phyloP scores from a whole-genome alignment of 92 coral and sea anemone species.

The Meandrina meandrites region DNA sequence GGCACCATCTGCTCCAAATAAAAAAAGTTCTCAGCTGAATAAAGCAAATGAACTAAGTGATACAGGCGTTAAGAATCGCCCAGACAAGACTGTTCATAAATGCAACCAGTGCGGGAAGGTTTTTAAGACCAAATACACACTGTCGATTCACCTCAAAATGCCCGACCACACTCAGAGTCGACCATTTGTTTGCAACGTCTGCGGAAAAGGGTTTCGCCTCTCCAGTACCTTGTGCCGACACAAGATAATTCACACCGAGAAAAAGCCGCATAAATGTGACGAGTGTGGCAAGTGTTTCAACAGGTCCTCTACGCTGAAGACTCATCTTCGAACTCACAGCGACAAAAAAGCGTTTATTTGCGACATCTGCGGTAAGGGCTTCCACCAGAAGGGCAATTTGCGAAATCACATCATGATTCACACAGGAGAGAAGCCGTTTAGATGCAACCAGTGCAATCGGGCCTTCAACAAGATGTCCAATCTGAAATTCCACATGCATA shows the following conservation, averaged over 20 bases:
- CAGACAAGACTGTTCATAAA: conserved; percentile 69
- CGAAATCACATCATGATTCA: conserved; percentile 98
- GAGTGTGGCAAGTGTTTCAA: conserved; percentile 86
- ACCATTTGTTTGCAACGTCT: conserved; percentile 96
- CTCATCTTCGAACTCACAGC: conserved; percentile 96
- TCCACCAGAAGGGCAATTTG: conserved; percentile 96
- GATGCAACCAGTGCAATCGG: conserved; percentile 88
- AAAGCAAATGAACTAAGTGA: conserved; percentile 36
- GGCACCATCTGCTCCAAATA: conserved; percentile 15
- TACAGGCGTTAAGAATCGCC: conserved; percentile 50
- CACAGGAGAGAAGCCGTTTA: conserved; percentile 96
- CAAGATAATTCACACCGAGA: conserved; percentile 97
- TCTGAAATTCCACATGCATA: conserved; percentile 94
- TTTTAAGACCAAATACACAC: conserved; percentile 95
- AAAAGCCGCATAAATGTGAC: conserved; percentile 92
- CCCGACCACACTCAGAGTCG: conserved; percentile 95
- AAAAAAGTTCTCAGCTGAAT: conserved; percentile 33
- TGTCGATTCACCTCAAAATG: conserved; percentile 94
- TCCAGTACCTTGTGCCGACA: conserved; percentile 97
- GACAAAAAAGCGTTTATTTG: conserved; percentile 92
- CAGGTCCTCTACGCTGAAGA: conserved; percentile 94
- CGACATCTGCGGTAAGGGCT: conserved; percentile 93
- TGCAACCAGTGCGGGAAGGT: conserved; percentile 97
- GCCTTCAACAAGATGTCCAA: conserved; percentile 99
- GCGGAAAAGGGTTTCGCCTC: conserved; percentile 98